Conservation (phyloP, 2,888 invertebrate species). For the Cryptops parisi region DNA sequence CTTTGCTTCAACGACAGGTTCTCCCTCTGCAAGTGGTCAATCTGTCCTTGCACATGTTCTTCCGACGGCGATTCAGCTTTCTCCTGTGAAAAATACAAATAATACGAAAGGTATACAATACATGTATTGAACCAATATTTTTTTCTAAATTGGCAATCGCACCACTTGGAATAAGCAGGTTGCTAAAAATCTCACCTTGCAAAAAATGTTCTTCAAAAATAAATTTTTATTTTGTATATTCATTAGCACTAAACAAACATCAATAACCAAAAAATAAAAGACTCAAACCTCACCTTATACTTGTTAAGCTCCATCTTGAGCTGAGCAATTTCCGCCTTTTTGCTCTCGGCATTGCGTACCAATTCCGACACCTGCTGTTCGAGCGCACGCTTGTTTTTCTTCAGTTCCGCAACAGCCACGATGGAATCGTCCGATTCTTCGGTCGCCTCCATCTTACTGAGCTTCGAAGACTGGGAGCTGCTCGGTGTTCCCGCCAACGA, state of each 20-base stretch:
- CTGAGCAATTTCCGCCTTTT: constrained; percentile 36
- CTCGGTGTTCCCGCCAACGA: too few relatives aligned
- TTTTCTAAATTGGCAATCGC: too few relatives aligned
- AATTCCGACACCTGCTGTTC: constrained; percentile 34
- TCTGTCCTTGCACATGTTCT: not conserved
- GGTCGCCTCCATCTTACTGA: not conserved
- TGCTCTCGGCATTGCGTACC: constrained; percentile 31
- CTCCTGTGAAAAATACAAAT: too few relatives aligned
- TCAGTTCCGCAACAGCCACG: not conserved
- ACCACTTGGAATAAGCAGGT: too few relatives aligned
- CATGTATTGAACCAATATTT: too few relatives aligned
- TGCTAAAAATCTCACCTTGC: too few relatives aligned
- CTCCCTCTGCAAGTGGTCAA: constrained; percentile 28
- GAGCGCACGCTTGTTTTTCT: constrained; percentile 29
- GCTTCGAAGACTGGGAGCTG: too few relatives aligned
- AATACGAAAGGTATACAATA: too few relatives aligned
- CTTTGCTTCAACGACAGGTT: constrained; percentile 30
- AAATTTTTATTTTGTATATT: not conserved
- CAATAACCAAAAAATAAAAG: not conserved
- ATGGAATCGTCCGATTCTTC: not conserved
- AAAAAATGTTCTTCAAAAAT: not conserved
- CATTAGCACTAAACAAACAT: not conserved
- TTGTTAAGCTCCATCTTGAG: constrained; percentile 34
- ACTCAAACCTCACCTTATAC: constrained; percentile 25
- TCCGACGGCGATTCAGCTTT: too few relatives aligned